A percentile compares a stretch with the other conserved stretches of the same genome.
These are phyloP conservation scores for Hybognathus amarus DNA, from an alignment of 2,797 vertebrate genomes.

Conservation along the genomic window DNA sequence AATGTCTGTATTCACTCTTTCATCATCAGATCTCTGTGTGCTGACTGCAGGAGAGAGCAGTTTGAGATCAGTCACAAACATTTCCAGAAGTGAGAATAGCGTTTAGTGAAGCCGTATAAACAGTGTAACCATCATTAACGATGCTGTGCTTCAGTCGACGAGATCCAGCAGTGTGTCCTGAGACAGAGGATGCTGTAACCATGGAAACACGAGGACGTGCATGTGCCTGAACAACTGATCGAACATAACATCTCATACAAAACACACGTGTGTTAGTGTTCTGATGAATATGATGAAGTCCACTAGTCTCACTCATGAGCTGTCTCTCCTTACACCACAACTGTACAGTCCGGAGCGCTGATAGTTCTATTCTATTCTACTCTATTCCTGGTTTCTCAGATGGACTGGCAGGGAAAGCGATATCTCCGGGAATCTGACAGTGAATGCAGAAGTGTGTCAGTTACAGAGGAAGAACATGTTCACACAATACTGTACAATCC, in stretches of 20 bases:
- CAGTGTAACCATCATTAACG: background rate
- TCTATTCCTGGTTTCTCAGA: background rate
- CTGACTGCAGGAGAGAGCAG: too few relatives aligned
- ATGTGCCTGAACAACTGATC: background rate
- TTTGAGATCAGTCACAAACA: background rate
- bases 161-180: background rate
- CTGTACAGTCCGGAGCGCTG: too few relatives aligned
- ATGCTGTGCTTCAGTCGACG: background rate
- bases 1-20: slow-evolving; percentile 23
- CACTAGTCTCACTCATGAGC: background rate
- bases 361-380: too few relatives aligned
- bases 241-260: background rate
- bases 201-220: background rate
- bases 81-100: background rate
- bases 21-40: background rate
- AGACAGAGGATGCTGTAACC: background rate
- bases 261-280: background rate
- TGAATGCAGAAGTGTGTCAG: slow-evolving; percentile 39
- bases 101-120: background rate
- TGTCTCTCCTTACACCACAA: background rate
- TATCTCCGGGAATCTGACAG: slow-evolving; percentile 55
- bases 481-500: slow-evolving; percentile 43
- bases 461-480: slow-evolving; percentile 36
- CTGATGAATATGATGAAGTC: too few relatives aligned
- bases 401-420: slow-evolving; percentile 23